Conservation (phyloP, 2,113 vertebrate species). For the Macheiramphus alcinus region DNA sequence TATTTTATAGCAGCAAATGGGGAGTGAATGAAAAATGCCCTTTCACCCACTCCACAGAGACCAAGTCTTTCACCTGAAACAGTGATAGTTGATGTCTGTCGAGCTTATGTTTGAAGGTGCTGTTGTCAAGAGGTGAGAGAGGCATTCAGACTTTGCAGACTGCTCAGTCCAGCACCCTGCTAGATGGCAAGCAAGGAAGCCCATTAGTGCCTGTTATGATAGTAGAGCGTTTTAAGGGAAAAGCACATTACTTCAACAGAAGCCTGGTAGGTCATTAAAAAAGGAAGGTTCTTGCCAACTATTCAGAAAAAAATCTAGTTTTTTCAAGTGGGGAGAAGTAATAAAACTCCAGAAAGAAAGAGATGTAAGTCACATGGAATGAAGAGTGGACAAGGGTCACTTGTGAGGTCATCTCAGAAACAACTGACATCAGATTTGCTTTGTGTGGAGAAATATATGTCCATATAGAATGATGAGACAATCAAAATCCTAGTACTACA, state of each 20-base stretch:
- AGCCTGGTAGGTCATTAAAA: not conserved
- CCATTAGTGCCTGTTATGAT: not conserved
- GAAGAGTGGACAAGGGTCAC: not conserved
- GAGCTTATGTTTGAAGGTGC: not conserved
- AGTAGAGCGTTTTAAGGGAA: not conserved
- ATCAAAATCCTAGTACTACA: not conserved
- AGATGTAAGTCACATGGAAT: not conserved
- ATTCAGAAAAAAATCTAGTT: not conserved
- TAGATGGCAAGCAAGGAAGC: not conserved
- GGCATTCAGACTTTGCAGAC: not conserved
- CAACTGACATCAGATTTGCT: not conserved
- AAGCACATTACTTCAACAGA: not conserved
- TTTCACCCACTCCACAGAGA: not conserved
- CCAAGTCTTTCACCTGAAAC: not conserved
- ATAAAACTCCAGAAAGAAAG: not conserved
- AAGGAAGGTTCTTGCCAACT: not conserved
- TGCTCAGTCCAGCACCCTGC: not conserved
- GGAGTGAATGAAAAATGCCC: not conserved
- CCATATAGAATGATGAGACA: not conserved
- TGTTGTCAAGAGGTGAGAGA: not conserved
- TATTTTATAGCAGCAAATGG: not conserved
- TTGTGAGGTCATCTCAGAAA: not conserved
- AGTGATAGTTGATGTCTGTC: fast-evolving
- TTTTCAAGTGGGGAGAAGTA: not conserved
- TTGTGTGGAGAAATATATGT: not conserved